Conservation (phyloP, 2,888 invertebrate genomes). For the Herminia tarsipennalis region DNA sequence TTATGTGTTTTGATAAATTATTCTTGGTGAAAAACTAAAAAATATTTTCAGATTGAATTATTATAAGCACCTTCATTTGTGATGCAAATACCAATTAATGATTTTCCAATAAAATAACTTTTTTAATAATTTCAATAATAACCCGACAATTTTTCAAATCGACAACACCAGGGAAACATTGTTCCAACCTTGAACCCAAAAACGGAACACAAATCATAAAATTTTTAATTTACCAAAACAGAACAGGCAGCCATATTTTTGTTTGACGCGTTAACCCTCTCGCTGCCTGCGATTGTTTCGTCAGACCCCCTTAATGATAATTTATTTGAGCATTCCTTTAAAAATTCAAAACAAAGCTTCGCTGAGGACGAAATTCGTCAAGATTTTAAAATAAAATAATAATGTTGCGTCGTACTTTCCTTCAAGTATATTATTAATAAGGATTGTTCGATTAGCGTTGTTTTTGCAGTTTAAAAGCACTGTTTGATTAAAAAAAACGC, state of each 20-base stretch:
- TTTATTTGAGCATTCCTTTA: slow-evolving; percentile 49
- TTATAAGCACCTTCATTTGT: no score
- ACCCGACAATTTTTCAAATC: neutral
- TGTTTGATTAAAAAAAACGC: slow-evolving; percentile 10
- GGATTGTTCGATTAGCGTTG: slow-evolving; percentile 1
- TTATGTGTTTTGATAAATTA: no score
- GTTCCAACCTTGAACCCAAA: slow-evolving; percentile 9
- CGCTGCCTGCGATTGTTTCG: slow-evolving; percentile 48
- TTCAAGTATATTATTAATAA: slow-evolving; percentile 29
- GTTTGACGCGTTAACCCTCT: slow-evolving; percentile 38
- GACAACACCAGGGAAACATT: no score
- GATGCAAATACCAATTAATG: no score
- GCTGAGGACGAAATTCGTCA: slow-evolving; percentile 43
- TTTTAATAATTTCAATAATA: neutral
- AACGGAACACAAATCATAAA: slow-evolving; percentile 30
- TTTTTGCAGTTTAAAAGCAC: slow-evolving; percentile 3
- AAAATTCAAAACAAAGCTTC: slow-evolving; percentile 44
- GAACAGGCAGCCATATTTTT: slow-evolving; percentile 34
- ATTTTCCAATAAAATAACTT: no score
- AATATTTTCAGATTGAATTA: no score
- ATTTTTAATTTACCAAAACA: slow-evolving; percentile 31
- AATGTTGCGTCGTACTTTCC: slow-evolving; percentile 29
- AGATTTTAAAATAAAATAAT: slow-evolving; percentile 43
- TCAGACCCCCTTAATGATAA: slow-evolving; percentile 55
- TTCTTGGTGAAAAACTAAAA: no score